Percentiles rank a stretch among this genome's conserved stretches.
Evolutionary conservation across 2,797 vertebrate genomes (phyloP).

Genomic region (Brachymystax lenok): DNA sequence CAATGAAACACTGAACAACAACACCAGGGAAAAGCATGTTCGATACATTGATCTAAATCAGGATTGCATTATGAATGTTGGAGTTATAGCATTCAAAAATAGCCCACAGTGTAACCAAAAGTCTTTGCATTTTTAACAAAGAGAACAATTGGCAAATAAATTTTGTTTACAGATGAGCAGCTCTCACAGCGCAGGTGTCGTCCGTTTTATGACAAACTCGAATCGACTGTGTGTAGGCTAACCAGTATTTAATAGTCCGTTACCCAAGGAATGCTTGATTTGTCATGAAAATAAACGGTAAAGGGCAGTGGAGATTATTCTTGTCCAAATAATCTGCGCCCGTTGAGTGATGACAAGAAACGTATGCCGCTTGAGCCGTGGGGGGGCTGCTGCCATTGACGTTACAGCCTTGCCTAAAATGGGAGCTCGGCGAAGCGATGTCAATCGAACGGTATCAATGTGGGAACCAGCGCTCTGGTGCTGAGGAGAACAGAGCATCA

Average conservation of each 20-base stretch:
- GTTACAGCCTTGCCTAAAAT: conserved; percentile 58
- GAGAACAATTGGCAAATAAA: background rate
- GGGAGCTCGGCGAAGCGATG: conserved; percentile 54
- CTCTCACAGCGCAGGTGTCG: conserved; percentile 63
- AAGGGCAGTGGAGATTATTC: conserved; percentile 41
- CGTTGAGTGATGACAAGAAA: conserved; percentile 68
- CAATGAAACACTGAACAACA: too few relatives aligned
- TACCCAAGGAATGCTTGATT: conserved; percentile 37
- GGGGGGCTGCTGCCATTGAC: conserved; percentile 66
- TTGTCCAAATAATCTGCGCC: conserved; percentile 69
- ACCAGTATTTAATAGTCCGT: conserved; percentile 46
- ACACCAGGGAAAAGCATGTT: too few relatives aligned
- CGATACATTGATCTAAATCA: too few relatives aligned
- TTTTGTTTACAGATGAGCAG: background rate
- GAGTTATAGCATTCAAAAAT: too few relatives aligned
- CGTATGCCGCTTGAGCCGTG: conserved; percentile 61
- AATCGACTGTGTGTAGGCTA: conserved; percentile 45
- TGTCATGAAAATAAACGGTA: conserved; percentile 50
- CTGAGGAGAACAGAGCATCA: conserved; percentile 41
- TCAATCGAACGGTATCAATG: conserved; percentile 40
- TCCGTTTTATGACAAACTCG: conserved; percentile 56
- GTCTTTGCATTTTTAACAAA: background rate
- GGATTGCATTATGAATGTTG: too few relatives aligned
- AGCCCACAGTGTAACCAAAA: background rate
- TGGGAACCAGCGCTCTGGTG: conserved; percentile 23